Conservation (phyloP, 53 echinoderm and acorn worm species). For the Stichopus horrens region DNA sequence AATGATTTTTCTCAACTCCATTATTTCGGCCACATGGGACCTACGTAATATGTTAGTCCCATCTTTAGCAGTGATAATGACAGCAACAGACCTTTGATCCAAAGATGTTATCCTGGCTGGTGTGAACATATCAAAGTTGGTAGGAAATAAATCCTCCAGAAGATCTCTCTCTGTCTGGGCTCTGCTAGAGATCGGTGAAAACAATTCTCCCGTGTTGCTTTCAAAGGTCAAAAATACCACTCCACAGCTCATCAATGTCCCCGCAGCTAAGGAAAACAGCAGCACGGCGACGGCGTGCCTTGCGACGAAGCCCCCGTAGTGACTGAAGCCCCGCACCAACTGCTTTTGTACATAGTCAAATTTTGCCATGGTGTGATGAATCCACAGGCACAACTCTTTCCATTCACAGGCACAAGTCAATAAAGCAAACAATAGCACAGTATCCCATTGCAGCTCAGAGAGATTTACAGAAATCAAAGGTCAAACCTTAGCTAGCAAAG, state of each 20-base stretch:
- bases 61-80: conserved; percentile 64
- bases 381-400: no score
- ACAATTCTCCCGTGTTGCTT: conserved; percentile 70
- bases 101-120: conserved; percentile 55
- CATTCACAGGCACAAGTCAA: no score
- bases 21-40: conserved; percentile 66
- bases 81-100: conserved; percentile 54
- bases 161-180: conserved; percentile 63
- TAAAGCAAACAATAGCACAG: no score
- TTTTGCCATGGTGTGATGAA: not conserved
- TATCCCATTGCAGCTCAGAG: no score
- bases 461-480: no score
- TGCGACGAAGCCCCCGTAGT: conserved; percentile 13
- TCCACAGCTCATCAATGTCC: conserved; percentile 53
- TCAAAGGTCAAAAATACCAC: conserved; percentile 70
- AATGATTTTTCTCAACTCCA: conserved; percentile 54
- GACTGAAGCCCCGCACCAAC: not conserved
- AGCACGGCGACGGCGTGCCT: conserved; percentile 12
- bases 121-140: conserved; percentile 63
- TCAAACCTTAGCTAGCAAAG: no score
- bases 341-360: conserved; percentile 5
- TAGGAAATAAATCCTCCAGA: conserved; percentile 59
- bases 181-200: conserved; percentile 71
- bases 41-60: conserved; percentile 62
- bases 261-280: not conserved